Conservation (phyloP, 2,113 vertebrate species). For the Lates calcarifer region DNA sequence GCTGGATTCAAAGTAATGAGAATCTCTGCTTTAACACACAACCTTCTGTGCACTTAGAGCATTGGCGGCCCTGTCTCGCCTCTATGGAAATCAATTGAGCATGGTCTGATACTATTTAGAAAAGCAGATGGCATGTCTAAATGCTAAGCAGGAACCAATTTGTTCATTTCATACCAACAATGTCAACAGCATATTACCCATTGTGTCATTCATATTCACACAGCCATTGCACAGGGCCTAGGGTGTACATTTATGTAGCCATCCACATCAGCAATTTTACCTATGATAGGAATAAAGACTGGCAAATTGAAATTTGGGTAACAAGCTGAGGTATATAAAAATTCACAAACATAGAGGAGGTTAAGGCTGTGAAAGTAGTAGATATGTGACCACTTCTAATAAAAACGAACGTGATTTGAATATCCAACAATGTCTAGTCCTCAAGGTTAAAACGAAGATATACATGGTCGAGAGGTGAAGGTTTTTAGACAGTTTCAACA, state of each 20-base stretch:
- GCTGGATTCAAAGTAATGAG: conserved; percentile 42
- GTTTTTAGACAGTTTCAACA: not conserved
- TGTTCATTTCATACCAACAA: conserved; percentile 68
- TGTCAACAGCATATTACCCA: conserved; percentile 57
- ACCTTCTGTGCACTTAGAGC: conserved; percentile 43
- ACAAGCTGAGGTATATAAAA: not conserved
- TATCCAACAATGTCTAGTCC: not conserved
- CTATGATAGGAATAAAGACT: not conserved
- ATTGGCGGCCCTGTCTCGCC: conserved; percentile 29
- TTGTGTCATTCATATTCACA: conserved; percentile 53
- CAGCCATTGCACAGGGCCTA: not conserved
- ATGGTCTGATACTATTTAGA: conserved; percentile 61
- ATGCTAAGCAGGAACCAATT: conserved; percentile 69
- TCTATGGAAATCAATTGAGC: conserved; percentile 68
- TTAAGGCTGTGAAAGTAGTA: not conserved
- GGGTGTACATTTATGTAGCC: conserved; percentile 5
- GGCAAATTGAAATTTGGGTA: conserved; percentile 4
- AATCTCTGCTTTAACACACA: conserved; percentile 51
- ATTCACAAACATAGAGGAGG: no score
- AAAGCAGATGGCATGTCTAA: conserved; percentile 72
- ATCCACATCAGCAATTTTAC: conserved; percentile 31
- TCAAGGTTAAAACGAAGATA: not conserved
- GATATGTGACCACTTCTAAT: not conserved
- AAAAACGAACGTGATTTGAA: not conserved
- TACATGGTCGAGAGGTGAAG: no score